phyloP scores from a whole-genome alignment of 2,888 invertebrate genomes.

The Drosophila limbata region DNA sequence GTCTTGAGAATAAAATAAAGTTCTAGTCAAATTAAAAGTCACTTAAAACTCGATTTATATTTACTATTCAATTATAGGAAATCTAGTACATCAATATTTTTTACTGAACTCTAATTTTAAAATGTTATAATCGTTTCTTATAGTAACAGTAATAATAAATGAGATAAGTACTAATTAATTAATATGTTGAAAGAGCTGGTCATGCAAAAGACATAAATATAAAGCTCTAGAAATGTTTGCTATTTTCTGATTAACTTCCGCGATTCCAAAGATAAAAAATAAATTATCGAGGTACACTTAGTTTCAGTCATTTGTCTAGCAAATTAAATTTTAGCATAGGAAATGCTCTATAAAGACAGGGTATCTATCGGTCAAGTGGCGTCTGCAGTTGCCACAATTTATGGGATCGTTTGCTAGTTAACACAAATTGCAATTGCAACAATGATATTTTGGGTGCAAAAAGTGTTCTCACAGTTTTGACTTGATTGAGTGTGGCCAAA shows the following conservation, averaged over 20 bases:
- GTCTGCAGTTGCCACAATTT: constrained; percentile 3
- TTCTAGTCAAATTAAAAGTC: too few species aligned
- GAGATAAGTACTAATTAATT: too few species aligned
- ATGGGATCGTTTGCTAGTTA: constrained; percentile 25
- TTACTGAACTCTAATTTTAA: too few species aligned
- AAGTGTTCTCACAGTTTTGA: constrained; percentile 19
- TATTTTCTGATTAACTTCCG: neutral
- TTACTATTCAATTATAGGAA: too few species aligned
- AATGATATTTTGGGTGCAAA: constrained; percentile 4
- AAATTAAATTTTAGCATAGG: neutral
- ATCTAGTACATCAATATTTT: too few species aligned
- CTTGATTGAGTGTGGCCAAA: constrained; percentile 40
- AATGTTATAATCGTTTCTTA: too few species aligned
- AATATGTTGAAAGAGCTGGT: too few species aligned
- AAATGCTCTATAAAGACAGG: neutral
- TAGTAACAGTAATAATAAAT: too few species aligned
- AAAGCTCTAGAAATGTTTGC: neutral
- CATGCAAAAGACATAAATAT: neutral
- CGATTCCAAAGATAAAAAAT: neutral
- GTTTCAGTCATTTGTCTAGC: neutral
- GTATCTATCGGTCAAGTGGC: neutral
- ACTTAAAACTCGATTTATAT: too few species aligned
- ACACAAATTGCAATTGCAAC: constrained; percentile 16
- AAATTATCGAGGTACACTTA: neutral
- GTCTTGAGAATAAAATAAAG: too few species aligned